Evolutionary conservation across 1,140 invertebrate genomes (phyloP).

Genomic region (Sycophila sp.): DNA sequence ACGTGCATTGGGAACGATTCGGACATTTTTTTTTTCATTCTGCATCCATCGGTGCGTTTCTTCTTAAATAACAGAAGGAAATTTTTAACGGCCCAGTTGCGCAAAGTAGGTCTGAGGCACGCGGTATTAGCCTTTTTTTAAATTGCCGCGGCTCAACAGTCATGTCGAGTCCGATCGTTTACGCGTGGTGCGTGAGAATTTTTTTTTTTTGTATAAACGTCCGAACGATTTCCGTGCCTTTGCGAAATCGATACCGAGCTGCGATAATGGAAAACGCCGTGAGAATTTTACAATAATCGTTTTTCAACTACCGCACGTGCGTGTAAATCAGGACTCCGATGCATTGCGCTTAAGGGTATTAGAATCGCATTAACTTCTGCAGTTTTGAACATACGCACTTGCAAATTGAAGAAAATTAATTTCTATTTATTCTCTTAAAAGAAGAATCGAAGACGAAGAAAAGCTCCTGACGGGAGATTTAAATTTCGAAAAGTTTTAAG

Average conservation of each 20-base stretch:
- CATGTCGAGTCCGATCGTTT: slow-evolving; percentile 18
- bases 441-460: neutral
- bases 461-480: too few species aligned
- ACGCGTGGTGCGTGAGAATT: slow-evolving; percentile 18
- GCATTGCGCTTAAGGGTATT: too few species aligned
- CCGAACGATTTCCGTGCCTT: slow-evolving; percentile 3
- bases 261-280: slow-evolving; percentile 2
- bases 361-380: too few species aligned
- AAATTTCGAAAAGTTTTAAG: too few species aligned
- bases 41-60: too few species aligned
- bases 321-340: too few species aligned
- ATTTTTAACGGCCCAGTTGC: neutral
- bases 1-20: neutral
- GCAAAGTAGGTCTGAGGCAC: neutral
- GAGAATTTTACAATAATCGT: neutral
- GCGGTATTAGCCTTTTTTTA: neutral
- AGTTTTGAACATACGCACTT: too few species aligned
- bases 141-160: neutral
- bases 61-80: neutral
- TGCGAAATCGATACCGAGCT: neutral
- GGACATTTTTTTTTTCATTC: neutral
- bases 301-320: neutral
- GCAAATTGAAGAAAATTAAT: neutral
- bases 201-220: slow-evolving; percentile 10
- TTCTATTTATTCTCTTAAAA: too few species aligned